Conservation (phyloP, 2,888 invertebrate species). For the Drosophila picticornis region DNA sequence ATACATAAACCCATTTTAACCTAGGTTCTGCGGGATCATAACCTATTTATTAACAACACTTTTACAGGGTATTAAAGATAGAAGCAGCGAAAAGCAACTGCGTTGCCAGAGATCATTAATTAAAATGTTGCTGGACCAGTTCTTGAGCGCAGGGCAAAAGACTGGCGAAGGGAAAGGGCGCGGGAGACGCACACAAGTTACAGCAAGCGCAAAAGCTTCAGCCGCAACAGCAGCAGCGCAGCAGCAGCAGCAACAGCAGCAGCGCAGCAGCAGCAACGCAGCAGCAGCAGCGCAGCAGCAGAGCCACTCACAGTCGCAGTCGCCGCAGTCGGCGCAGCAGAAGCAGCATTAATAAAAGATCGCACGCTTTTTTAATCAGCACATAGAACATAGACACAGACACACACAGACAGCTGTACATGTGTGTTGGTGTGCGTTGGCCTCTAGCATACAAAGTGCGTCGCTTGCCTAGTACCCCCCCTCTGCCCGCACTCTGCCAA, state of each 20-base stretch:
- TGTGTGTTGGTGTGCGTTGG: slow-evolving; percentile 42
- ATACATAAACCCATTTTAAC: not conserved
- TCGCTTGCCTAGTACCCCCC: slow-evolving; percentile 5
- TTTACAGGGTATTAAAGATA: slow-evolving; percentile 37
- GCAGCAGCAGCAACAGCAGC: not conserved
- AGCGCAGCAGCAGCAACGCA: slow-evolving; percentile 17
- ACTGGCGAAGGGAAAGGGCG: not conserved
- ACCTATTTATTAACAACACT: not conserved
- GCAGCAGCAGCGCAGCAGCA: slow-evolving; percentile 18
- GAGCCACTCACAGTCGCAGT: slow-evolving; percentile 11
- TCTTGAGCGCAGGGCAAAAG: slow-evolving; percentile 55
- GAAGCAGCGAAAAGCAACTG: slow-evolving; percentile 25
- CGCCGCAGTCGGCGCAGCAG: slow-evolving; percentile 27
- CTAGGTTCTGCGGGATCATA: not conserved
- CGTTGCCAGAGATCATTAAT: slow-evolving; percentile 75
- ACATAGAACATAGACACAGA: slow-evolving; percentile 48
- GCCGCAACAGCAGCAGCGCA: not conserved
- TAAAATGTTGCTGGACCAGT: slow-evolving; percentile 81
- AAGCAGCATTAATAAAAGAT: slow-evolving; percentile 61
- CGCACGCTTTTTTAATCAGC: slow-evolving; percentile 69
- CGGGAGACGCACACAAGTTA: slow-evolving; percentile 44
- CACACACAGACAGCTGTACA: slow-evolving; percentile 6
- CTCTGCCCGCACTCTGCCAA: not conserved
- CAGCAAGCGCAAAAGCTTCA: slow-evolving; percentile 57
- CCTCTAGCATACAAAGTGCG: slow-evolving; percentile 66